These are phyloP conservation scores for Zhuqinia jingwanae DNA, from an alignment of 2,888 invertebrate species.

Conservation along the genomic window DNA sequence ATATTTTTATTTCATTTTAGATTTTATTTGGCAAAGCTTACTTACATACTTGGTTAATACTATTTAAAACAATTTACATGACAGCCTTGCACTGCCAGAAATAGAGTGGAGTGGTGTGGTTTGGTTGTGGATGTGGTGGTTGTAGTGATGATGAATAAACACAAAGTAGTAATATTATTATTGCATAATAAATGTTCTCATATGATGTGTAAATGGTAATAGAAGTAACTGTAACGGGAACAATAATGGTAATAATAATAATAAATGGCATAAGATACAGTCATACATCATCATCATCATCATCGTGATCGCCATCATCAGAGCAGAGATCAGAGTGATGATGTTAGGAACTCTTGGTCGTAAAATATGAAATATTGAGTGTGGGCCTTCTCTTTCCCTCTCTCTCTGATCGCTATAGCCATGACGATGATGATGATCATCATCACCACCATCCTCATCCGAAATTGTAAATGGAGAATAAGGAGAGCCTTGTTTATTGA, in stretches of 20 bases:
- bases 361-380: slow-evolving; percentile 58
- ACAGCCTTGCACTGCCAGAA: slow-evolving; percentile 37
- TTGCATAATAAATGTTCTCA: neutral
- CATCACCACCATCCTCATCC: slow-evolving; percentile 8
- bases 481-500: slow-evolving; percentile 65
- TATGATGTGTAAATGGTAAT: slow-evolving; percentile 24
- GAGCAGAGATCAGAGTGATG: neutral
- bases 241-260: slow-evolving; percentile 29
- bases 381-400: slow-evolving; percentile 46
- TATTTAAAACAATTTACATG: neutral
- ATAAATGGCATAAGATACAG: slow-evolving; percentile 11
- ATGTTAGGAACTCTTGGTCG: slow-evolving; percentile 17
- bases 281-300: slow-evolving; percentile 36
- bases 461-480: slow-evolving; percentile 31
- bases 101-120: slow-evolving; percentile 13
- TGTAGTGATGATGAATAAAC: slow-evolving; percentile 9
- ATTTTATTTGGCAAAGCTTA: neutral
- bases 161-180: neutral
- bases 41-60: too few species aligned
- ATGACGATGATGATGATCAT: slow-evolving; percentile 2
- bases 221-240: slow-evolving; percentile 27
- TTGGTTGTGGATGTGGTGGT: too few species aligned
- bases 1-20: too few species aligned
- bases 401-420: neutral
- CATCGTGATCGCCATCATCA: slow-evolving; percentile 17